phyloP scores from a whole-genome alignment of 2,113 vertebrate species.

The Cryptoleucopteryx plumbea region DNA sequence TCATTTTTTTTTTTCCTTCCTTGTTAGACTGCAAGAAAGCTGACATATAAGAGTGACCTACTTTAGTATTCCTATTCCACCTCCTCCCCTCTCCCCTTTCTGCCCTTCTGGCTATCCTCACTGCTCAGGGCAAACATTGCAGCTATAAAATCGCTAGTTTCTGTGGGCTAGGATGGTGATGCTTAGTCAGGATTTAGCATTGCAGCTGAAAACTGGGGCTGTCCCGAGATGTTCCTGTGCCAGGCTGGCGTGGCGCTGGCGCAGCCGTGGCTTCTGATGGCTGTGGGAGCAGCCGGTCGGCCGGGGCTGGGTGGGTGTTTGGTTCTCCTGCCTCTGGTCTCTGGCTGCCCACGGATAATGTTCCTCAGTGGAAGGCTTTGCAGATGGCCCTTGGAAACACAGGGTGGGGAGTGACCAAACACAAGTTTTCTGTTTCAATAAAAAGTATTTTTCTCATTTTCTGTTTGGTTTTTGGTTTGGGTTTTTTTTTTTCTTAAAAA shows the following conservation, averaged over 20 bases:
- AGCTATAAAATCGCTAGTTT: neutral
- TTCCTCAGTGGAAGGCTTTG: neutral
- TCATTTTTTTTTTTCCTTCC: neutral
- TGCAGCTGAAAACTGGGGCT: neutral
- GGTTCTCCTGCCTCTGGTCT: neutral
- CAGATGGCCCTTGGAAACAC: neutral
- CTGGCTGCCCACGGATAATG: rapidly evolving
- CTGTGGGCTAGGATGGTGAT: neutral
- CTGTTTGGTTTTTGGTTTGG: neutral
- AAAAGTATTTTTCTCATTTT: neutral
- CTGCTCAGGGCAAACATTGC: neutral
- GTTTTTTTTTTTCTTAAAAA: too few relatives aligned
- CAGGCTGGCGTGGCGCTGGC: neutral
- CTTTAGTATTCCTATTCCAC: neutral
- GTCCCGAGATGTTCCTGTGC: neutral
- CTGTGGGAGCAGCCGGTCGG: neutral
- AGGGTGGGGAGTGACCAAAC: neutral
- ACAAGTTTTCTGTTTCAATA: neutral
- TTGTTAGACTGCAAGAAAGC: neutral
- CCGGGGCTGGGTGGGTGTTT: rapidly evolving
- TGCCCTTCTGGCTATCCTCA: neutral
- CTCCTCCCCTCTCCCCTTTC: neutral
- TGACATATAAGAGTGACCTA: neutral
- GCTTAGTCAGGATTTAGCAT: neutral
- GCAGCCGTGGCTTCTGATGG: neutral